A percentile compares a stretch with the other conserved stretches of the same genome.
These are phyloP conservation scores for Galemys pyrenaicus DNA, from an alignment of 2,113 vertebrate genomes.

Conservation along the genomic window DNA sequence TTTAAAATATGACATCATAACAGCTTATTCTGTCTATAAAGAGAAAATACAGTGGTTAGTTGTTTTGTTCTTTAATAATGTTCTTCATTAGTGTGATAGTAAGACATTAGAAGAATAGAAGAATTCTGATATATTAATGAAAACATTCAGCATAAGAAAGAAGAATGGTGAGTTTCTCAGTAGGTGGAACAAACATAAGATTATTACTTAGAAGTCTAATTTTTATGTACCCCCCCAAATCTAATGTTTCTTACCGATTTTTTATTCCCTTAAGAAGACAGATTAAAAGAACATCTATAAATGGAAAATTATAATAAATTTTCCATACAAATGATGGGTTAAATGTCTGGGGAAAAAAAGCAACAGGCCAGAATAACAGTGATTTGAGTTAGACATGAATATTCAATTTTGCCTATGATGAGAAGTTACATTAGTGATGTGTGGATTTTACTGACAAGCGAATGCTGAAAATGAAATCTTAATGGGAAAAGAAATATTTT, in stretches of 20 bases:
- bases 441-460: conserved; percentile 69
- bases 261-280: conserved; percentile 59
- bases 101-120: conserved; percentile 13
- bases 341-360: conserved; percentile 30
- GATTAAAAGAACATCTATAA: conserved; percentile 52
- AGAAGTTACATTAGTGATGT: conserved; percentile 73
- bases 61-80: conserved; percentile 10
- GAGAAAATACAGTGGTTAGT: not conserved
- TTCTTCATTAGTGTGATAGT: conserved; percentile 2
- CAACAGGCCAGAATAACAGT: conserved; percentile 68
- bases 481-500: conserved; percentile 79
- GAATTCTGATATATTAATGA: not conserved
- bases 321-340: conserved; percentile 61
- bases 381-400: conserved; percentile 73
- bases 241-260: conserved; percentile 20
- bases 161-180: not conserved
- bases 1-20: conserved; percentile 12
- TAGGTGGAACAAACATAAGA: not conserved
- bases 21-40: not conserved
- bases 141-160: not conserved
- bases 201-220: conserved; percentile 29
- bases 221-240: conserved; percentile 27
- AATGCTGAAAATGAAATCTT: conserved; percentile 68
- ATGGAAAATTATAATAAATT: conserved; percentile 57
- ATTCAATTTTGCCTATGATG: conserved; percentile 73